Conservation (phyloP, 2,113 vertebrate species). For the Orientallactaga bullata region DNA sequence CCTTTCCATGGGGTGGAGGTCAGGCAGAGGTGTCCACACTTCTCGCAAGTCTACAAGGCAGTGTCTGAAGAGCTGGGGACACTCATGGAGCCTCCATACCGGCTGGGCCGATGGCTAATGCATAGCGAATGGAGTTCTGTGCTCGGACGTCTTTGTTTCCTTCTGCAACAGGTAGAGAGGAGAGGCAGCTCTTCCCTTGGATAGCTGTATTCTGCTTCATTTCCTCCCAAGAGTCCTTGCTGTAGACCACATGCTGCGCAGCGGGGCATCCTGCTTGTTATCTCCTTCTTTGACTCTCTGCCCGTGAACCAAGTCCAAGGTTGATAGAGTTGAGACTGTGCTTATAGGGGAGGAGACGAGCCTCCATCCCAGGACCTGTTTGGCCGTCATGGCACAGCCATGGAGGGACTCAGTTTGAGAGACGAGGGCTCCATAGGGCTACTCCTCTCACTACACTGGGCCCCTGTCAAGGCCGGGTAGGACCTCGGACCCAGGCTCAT, state of each 20-base stretch:
- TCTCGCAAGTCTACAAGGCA: background rate
- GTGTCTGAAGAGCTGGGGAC: background rate
- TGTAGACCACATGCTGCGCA: background rate
- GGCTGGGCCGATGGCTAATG: background rate
- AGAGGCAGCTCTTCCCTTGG: background rate
- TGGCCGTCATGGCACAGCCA: background rate
- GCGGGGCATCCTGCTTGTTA: background rate
- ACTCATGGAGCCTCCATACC: background rate
- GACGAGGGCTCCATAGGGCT: background rate
- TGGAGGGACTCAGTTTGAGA: background rate
- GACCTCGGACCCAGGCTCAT: background rate
- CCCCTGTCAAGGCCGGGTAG: background rate
- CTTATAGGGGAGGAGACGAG: background rate
- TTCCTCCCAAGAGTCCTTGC: background rate
- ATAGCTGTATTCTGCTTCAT: background rate
- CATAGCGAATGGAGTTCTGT: background rate
- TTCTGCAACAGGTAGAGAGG: background rate
- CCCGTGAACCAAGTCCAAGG: background rate
- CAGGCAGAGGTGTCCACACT: background rate
- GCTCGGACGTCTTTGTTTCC: background rate
- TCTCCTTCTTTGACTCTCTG: background rate
- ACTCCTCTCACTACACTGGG: background rate
- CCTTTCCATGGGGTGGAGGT: background rate
- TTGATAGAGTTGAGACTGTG: background rate
- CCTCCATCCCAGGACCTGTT: background rate